phyloP scores from a whole-genome alignment of 2,797 vertebrate species.

The Enteromius anoplus region DNA sequence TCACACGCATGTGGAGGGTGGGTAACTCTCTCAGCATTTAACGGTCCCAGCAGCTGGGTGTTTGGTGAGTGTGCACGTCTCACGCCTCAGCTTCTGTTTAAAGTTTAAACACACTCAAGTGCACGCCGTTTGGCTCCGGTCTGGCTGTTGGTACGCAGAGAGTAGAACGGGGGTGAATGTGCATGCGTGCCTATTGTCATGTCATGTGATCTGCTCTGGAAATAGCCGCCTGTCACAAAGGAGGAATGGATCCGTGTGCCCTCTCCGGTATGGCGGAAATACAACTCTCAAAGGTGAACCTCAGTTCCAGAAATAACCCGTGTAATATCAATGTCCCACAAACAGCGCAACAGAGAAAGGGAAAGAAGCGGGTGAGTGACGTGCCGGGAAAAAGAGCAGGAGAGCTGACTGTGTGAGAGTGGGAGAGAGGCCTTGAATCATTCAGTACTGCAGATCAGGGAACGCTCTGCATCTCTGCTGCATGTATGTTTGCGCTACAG shows the following conservation, averaged over 20 bases:
- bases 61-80: slow-evolving; percentile 26
- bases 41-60: slow-evolving; percentile 1
- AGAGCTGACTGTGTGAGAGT: slow-evolving; percentile 40
- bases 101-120: slow-evolving; percentile 64
- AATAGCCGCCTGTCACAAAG: slow-evolving; percentile 60
- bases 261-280: slow-evolving; percentile 57
- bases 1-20: slow-evolving; percentile 17
- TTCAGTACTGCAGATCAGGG: slow-evolving; percentile 55
- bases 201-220: slow-evolving; percentile 61
- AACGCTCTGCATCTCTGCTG: slow-evolving; percentile 3
- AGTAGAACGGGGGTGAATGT: slow-evolving; percentile 7
- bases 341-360: background rate
- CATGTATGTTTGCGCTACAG: slow-evolving; percentile 9
- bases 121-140: slow-evolving; percentile 40
- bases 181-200: slow-evolving; percentile 52
- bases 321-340: slow-evolving; percentile 28
- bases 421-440: slow-evolving; percentile 58
- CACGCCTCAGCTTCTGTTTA: slow-evolving; percentile 62
- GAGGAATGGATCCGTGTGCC: slow-evolving; percentile 48
- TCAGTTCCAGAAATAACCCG: slow-evolving; percentile 50
- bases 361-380: slow-evolving; percentile 37
- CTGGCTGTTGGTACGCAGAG: slow-evolving; percentile 52
- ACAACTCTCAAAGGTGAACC: slow-evolving; percentile 60
- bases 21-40: slow-evolving; percentile 17
- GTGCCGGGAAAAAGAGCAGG: slow-evolving; percentile 47